phyloP scores from a whole-genome alignment of 2,113 vertebrate species.

The Arizona elegans region DNA sequence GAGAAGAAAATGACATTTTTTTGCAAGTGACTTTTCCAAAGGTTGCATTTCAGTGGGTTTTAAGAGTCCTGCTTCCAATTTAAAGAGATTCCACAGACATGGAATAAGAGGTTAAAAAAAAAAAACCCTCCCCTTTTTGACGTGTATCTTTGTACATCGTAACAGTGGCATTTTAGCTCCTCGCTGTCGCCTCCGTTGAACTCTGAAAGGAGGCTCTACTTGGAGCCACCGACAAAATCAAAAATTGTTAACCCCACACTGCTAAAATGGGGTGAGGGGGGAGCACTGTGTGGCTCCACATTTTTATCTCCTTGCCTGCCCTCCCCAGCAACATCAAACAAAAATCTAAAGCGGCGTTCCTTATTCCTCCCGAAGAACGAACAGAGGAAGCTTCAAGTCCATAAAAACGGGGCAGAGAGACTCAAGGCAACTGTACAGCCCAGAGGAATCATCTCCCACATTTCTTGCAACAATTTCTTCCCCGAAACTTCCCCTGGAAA shows the following conservation, averaged over 20 bases:
- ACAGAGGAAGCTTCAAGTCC: background rate
- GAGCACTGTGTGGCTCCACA: background rate
- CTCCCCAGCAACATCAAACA: background rate
- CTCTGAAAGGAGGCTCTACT: background rate
- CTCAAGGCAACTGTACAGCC: fast-evolving
- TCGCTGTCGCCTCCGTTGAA: background rate
- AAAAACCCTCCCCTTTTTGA: background rate
- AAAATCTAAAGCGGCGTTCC: background rate
- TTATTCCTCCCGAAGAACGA: background rate
- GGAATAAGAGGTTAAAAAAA: background rate
- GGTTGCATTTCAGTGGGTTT: background rate
- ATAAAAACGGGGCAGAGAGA: background rate
- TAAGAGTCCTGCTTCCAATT: background rate
- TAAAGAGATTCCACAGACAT: background rate
- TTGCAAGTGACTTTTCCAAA: background rate
- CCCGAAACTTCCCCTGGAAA: background rate
- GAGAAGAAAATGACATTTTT: background rate
- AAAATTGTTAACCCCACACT: background rate
- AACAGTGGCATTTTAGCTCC: background rate
- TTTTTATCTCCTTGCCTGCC: background rate
- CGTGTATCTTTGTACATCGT: background rate
- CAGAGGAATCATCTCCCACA: background rate
- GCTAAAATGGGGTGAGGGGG: background rate
- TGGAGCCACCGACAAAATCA: background rate
- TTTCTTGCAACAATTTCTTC: background rate